phyloP scores from a whole-genome alignment of 2,113 vertebrate species.

The Lethenteron reissneri region DNA sequence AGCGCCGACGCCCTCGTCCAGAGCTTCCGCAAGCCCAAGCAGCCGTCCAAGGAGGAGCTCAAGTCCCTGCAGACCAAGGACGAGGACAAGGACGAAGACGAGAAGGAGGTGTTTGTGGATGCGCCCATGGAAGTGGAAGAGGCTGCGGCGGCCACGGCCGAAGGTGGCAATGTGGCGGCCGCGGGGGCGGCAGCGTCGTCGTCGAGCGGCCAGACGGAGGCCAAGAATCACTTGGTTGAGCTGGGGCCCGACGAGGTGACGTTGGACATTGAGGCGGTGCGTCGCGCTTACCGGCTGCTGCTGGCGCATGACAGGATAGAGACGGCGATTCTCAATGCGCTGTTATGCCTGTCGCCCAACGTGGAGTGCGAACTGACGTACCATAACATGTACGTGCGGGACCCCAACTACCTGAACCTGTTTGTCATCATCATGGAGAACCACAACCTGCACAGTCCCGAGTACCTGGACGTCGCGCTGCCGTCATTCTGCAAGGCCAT shows the following conservation, averaged over 20 bases:
- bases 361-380: slow-evolving; percentile 91
- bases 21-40: slow-evolving; percentile 62
- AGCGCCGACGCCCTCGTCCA: slow-evolving; percentile 59
- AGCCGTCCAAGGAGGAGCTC: slow-evolving; percentile 42
- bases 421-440: slow-evolving; percentile 96
- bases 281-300: slow-evolving; percentile 61
- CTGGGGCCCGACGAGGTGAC: slow-evolving; percentile 43
- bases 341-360: slow-evolving; percentile 78
- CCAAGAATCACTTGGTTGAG: slow-evolving; percentile 29
- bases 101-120: slow-evolving; percentile 54
- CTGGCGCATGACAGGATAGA: slow-evolving; percentile 65
- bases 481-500: slow-evolving; percentile 92
- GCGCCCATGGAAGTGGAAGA: too few relatives aligned
- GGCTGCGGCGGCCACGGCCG: slow-evolving; percentile 63
- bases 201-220: slow-evolving; percentile 16
- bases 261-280: slow-evolving; percentile 60
- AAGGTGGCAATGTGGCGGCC: slow-evolving; percentile 13
- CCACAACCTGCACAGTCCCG: slow-evolving; percentile 82
- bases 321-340: slow-evolving; percentile 71
- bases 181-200: slow-evolving; percentile 28
- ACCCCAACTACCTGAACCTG: slow-evolving; percentile 84
- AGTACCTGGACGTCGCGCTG: slow-evolving; percentile 80
- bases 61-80: slow-evolving; percentile 89
- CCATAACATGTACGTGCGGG: slow-evolving; percentile 66
- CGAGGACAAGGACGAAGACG: slow-evolving; percentile 92